phyloP scores from a whole-genome alignment of 2,113 vertebrate genomes.

The Procapra przewalskii region DNA sequence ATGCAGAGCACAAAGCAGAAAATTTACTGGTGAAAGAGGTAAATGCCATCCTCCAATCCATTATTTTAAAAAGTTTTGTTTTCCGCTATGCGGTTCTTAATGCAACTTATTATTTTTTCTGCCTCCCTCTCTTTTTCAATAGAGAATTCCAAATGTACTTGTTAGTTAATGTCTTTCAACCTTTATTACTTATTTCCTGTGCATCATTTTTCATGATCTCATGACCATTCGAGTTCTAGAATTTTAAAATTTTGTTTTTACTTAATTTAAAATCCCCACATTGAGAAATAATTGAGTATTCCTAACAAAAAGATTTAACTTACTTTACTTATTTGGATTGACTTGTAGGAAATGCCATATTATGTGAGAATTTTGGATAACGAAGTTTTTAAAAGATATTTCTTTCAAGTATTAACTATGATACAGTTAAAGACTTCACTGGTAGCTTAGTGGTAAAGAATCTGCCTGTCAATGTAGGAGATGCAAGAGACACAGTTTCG shows the following conservation, averaged over 20 bases:
- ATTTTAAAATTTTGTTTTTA: background rate
- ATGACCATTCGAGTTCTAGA: background rate
- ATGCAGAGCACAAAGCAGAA: slow-evolving; percentile 90
- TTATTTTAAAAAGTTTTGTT: background rate
- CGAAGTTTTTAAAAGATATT: background rate
- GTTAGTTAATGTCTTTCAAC: background rate
- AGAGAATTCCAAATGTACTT: background rate
- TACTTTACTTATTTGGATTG: background rate
- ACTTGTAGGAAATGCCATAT: background rate
- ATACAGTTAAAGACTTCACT: background rate
- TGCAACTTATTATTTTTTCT: fast-evolving
- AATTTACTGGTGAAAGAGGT: slow-evolving; percentile 98
- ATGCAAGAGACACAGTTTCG: background rate
- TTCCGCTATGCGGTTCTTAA: background rate
- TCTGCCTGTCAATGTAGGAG: background rate
- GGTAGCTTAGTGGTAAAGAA: background rate
- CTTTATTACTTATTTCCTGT: background rate
- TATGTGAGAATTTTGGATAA: background rate
- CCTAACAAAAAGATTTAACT: background rate
- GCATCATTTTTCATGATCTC: background rate
- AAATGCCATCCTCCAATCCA: slow-evolving; percentile 27
- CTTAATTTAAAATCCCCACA: background rate
- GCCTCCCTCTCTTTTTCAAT: background rate
- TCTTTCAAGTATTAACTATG: background rate
- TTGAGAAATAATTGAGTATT: background rate